Conservation (phyloP, 1,140 invertebrate species). For the Rhopalosiphum padi region DNA sequence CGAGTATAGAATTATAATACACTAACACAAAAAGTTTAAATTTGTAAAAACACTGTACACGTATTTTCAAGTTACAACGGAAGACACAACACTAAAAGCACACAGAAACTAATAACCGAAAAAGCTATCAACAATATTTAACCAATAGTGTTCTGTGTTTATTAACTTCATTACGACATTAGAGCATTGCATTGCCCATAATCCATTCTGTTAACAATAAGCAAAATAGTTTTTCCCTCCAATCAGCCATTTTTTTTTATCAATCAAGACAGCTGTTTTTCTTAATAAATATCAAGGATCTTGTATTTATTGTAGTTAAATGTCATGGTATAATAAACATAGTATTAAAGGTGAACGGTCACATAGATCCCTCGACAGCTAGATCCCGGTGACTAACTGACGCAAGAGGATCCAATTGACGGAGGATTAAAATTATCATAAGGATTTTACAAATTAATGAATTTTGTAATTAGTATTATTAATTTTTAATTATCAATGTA, state of each 20-base stretch:
- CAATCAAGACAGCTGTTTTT: slow-evolving; percentile 15
- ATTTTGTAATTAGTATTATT: no score
- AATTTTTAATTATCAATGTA: no score
- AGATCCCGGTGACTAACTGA: no score
- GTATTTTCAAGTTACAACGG: not conserved
- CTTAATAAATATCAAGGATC: not conserved
- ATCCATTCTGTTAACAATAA: slow-evolving; percentile 42
- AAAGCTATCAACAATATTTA: not conserved
- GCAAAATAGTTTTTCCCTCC: slow-evolving; percentile 39
- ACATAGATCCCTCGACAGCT: no score
- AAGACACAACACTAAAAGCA: not conserved
- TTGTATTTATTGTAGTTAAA: not conserved
- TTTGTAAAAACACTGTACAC: not conserved
- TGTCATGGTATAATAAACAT: no score
- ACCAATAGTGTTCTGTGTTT: not conserved
- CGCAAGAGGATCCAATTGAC: no score
- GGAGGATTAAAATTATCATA: no score
- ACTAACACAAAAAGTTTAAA: not conserved
- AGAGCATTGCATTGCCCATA: not conserved
- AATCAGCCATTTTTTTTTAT: slow-evolving; percentile 56
- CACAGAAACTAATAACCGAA: not conserved
- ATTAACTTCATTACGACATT: not conserved
- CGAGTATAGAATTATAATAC: not conserved
- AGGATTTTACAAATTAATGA: no score
- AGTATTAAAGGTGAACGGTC: no score